phyloP scores from a whole-genome alignment of 2,113 vertebrate genomes.

The Formicarius rufipectus region DNA sequence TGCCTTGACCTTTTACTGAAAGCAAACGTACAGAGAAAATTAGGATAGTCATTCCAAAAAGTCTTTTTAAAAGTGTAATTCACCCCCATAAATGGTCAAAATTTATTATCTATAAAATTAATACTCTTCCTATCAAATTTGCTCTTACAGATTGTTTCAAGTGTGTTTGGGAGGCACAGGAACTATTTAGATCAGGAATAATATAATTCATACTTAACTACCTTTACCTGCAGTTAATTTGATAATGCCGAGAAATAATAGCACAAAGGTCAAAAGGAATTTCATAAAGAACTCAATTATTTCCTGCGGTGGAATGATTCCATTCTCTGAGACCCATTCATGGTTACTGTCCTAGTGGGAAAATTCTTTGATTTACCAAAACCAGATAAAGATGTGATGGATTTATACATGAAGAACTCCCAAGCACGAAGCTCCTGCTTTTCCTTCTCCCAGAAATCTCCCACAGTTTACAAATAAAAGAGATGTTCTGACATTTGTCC shows the following conservation, averaged over 20 bases:
- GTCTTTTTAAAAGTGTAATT: not conserved
- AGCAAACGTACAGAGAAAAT: slow-evolving; percentile 41
- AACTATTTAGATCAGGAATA: not conserved
- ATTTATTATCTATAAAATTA: slow-evolving; percentile 56
- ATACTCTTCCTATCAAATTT: not conserved
- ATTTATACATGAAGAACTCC: not conserved
- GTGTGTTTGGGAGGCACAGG: not conserved
- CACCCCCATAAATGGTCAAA: slow-evolving; percentile 47
- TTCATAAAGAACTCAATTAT: not conserved
- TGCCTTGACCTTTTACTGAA: slow-evolving; percentile 63
- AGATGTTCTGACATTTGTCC: not conserved
- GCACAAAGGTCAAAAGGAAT: not conserved
- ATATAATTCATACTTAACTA: not conserved
- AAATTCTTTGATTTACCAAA: not conserved
- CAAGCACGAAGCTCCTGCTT: not conserved
- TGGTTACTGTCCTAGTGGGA: not conserved
- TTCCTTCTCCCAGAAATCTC: not conserved
- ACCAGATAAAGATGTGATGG: not conserved
- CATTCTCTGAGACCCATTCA: not conserved
- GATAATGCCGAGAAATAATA: not conserved
- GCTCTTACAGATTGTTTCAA: not conserved
- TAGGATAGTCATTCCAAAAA: slow-evolving; percentile 33
- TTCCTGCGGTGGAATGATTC: not conserved
- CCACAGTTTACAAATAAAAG: not conserved
- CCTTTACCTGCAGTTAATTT: not conserved